Evolutionary conservation across 2,797 vertebrate species (phyloP).

Genomic region (Pampus argenteus): DNA sequence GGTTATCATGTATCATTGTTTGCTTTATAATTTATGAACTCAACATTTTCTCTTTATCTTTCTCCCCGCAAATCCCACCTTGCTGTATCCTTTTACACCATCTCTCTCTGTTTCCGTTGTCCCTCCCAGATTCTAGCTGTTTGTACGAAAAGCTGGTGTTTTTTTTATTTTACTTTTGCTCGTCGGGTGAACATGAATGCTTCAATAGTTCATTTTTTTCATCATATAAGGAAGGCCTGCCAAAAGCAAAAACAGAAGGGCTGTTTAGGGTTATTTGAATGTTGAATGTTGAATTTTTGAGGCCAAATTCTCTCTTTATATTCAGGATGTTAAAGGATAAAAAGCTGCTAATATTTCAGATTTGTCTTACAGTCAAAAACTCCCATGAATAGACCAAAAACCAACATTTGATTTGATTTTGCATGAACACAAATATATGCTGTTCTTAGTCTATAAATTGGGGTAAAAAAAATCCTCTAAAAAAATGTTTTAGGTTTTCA

Average conservation of each 20-base stretch:
- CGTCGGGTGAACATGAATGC: not conserved
- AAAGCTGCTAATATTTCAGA: not conserved
- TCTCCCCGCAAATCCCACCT: slow-evolving; percentile 57
- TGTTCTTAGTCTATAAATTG: not conserved
- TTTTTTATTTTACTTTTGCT: too few relatives aligned
- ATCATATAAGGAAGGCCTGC: slow-evolving; percentile 1
- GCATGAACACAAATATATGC: not conserved
- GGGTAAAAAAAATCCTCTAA: too few relatives aligned
- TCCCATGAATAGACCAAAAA: slow-evolving; percentile 22
- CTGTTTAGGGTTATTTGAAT: not conserved
- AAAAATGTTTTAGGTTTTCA: too few relatives aligned
- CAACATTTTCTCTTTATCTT: slow-evolving; percentile 52
- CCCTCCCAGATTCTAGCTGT: slow-evolving; percentile 12
- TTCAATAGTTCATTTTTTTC: not conserved
- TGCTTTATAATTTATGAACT: slow-evolving; percentile 71
- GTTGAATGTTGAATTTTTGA: slow-evolving; percentile 18
- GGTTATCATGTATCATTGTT: slow-evolving; percentile 63
- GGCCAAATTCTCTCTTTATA: not conserved
- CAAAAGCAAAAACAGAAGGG: not conserved
- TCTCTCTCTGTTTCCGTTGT: slow-evolving; percentile 11
- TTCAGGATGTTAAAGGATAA: not conserved
- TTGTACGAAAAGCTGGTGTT: slow-evolving; percentile 27
- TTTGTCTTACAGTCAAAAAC: slow-evolving; percentile 13
- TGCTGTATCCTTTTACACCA: slow-evolving; percentile 47
- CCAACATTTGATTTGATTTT: slow-evolving; percentile 2